Evolutionary conservation across 2,888 invertebrate genomes (phyloP).

Genomic region (Rhagonycha lutea): DNA sequence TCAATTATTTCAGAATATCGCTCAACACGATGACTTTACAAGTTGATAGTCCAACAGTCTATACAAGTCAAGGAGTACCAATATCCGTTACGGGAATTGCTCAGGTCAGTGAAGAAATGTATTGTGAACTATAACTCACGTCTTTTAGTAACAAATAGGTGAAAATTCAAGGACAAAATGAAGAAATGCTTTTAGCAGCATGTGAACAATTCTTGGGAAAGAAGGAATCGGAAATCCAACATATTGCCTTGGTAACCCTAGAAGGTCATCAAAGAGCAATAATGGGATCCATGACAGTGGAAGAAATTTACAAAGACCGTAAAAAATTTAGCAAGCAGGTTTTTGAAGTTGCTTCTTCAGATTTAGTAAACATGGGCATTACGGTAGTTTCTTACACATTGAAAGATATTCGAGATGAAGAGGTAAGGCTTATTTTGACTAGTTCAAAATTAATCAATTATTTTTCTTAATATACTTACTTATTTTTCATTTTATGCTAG

Average conservation of each 20-base stretch:
- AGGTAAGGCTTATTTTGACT: constrained; percentile 64
- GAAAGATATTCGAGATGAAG: constrained; percentile 93
- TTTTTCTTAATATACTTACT: constrained; percentile 13
- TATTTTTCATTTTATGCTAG: constrained; percentile 11
- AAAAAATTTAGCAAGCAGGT: constrained; percentile 95
- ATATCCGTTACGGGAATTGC: constrained; percentile 97
- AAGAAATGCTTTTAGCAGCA: constrained; percentile 86
- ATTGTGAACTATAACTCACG: background rate
- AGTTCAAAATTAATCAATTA: background rate
- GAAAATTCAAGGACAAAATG: constrained; percentile 87
- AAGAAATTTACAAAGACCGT: constrained; percentile 94
- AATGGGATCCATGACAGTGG: constrained; percentile 96
- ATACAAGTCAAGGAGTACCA: constrained; percentile 95
- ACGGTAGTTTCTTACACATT: constrained; percentile 94
- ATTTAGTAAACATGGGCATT: constrained; percentile 95
- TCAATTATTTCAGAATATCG: constrained; percentile 73
- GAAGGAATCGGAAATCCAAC: constrained; percentile 83
- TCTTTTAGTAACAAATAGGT: constrained; percentile 59
- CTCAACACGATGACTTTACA: constrained; percentile 96
- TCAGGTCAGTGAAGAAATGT: constrained; percentile 66
- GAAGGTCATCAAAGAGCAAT: constrained; percentile 95
- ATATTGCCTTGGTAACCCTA: constrained; percentile 87
- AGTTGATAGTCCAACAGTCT: constrained; percentile 94
- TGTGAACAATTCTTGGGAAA: constrained; percentile 95
- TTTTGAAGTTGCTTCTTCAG: constrained; percentile 93